These are phyloP conservation scores for Steinernema khuongi DNA, from an alignment of 1,140 invertebrate species.

Conservation along the genomic window DNA sequence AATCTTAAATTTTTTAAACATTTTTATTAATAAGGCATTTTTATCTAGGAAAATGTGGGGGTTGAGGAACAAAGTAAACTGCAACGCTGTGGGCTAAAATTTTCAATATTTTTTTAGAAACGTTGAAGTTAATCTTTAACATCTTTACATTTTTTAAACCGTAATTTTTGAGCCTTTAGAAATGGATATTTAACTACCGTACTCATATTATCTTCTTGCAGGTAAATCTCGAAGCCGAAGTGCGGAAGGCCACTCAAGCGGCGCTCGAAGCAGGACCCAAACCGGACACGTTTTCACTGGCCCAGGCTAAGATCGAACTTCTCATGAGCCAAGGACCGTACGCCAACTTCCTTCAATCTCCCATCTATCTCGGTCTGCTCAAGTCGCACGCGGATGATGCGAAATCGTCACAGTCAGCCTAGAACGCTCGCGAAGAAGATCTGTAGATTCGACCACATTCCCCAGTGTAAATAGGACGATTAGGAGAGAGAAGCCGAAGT, in stretches of 20 bases:
- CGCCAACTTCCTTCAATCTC: not conserved
- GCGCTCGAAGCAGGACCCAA: not conserved
- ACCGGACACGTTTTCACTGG: conserved; percentile 3
- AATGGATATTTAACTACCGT: too few relatives aligned
- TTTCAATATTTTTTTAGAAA: too few relatives aligned
- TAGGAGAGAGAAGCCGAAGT: not conserved
- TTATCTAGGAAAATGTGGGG: too few relatives aligned
- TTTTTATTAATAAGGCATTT: too few relatives aligned
- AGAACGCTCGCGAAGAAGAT: not conserved
- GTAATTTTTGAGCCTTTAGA: not conserved
- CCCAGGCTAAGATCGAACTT: not conserved
- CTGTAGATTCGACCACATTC: not conserved
- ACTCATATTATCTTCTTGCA: not conserved
- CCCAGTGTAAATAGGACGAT: not conserved
- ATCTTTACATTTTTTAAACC: not conserved
- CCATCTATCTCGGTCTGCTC: not conserved
- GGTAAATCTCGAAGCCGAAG: conserved; percentile 1
- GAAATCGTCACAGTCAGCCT: not conserved
- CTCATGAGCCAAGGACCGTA: not conserved
- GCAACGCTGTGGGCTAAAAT: too few relatives aligned
- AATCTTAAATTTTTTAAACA: too few relatives aligned
- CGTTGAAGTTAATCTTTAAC: too few relatives aligned
- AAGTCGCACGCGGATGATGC: not conserved
- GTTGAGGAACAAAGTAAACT: too few relatives aligned
- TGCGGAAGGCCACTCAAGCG: not conserved